Conservation (phyloP, 2,797 vertebrate species). For the Megaceryle alcyon region DNA sequence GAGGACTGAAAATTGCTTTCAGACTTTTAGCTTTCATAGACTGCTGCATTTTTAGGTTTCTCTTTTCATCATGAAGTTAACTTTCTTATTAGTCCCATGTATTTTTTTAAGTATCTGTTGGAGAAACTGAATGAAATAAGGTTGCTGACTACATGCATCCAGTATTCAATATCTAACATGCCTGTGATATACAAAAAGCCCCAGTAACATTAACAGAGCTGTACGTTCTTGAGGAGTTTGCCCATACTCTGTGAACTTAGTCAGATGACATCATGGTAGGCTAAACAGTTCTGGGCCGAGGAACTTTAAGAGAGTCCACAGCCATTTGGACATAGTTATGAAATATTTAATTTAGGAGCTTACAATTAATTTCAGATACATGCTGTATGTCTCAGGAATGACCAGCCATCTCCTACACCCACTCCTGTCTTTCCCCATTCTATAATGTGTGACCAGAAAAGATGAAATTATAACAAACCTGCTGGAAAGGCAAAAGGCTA, state of each 20-base stretch:
- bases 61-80: neutral
- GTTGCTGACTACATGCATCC: neutral
- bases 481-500: neutral
- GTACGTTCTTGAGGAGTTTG: neutral
- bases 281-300: neutral
- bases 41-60: neutral
- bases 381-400: neutral
- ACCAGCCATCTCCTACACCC: neutral
- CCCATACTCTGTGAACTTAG: neutral
- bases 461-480: neutral
- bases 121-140: neutral
- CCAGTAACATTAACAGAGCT: neutral
- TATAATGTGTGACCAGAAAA: neutral
- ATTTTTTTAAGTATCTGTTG: neutral
- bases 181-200: neutral
- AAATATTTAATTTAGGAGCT: neutral
- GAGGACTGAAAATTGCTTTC: neutral
- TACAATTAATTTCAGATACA: neutral
- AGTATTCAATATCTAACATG: neutral
- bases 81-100: neutral
- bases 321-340: neutral
- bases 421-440: neutral
- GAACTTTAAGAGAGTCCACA: neutral
- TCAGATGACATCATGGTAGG: neutral
- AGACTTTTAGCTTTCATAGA: neutral